Evolutionary conservation across 1,140 invertebrate genomes (phyloP), one percentile per base, ranked within the genome.

Genomic region (Atta texana): DNA sequence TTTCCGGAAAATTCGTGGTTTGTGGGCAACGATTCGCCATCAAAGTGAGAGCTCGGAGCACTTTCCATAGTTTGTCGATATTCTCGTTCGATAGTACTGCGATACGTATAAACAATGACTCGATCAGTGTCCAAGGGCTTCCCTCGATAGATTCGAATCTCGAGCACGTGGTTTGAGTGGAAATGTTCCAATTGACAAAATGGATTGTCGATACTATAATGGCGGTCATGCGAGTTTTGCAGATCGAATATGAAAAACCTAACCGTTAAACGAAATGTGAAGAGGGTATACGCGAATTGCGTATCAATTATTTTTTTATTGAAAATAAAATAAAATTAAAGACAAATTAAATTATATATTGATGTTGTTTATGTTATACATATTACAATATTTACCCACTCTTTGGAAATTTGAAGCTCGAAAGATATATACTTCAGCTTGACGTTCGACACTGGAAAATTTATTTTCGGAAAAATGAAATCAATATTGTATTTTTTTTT

Each of bases 31-130:
- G 53, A 66, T 69, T 68, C 57, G 77, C 64, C 51, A 88, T 91
- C 88, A 76, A 92, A 91, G 84, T 78, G 78, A 89, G 66, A 72
- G 77, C 61, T 53, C 88, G 84, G 66, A 88, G 88, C 82, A 85
- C 55, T 74, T 77, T 77, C 69, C 55, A 80, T 74, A 21, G 49
- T 88, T 71, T 75, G 63, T 85, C 75, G 63, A 81, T 80, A 61
- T 68, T 49, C 24, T n/a, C 82, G 66, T 72, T 86, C 51, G 74
- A 86, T 57, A 68, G 63, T 51, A 8, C 10, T 55, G 49, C 59
- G 51, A 75, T 68, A 76, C 68, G 16, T 53, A 72, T 82, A 72
- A 82, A 87, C 78, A 78, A 76, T 49, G 18, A 51, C 39, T 44
- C 69, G 85, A 85, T 89, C 51, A 28, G 16, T 63, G 10, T 61